Conservation (phyloP, 2,797 vertebrate genomes). For the Pygocentrus nattereri region DNA sequence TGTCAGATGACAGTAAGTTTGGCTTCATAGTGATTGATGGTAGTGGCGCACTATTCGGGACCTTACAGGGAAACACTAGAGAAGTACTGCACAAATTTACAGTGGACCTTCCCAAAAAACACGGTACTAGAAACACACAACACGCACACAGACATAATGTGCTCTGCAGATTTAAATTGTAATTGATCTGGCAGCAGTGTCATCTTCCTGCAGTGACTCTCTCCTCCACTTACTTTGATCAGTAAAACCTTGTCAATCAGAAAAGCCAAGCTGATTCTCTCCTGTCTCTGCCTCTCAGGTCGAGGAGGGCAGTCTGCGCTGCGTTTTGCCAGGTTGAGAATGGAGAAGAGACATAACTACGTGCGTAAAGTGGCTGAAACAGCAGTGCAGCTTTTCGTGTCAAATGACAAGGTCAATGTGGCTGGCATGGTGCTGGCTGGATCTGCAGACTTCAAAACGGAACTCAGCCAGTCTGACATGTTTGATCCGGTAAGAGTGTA, state of each 20-base stretch:
- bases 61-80: constrained; percentile 97
- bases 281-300: constrained; percentile 73
- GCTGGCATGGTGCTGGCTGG: constrained; percentile 97
- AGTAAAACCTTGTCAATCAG: not conserved
- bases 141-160: too few species aligned
- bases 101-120: constrained; percentile 99
- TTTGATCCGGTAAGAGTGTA: constrained; percentile 92
- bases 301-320: constrained; percentile 98
- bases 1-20: constrained; percentile 98
- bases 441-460: constrained; percentile 98
- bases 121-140: constrained; percentile 80
- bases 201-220: constrained; percentile 3
- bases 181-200: constrained; percentile 6
- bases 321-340: constrained; percentile 97
- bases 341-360: constrained; percentile 99
- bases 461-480: constrained; percentile 99
- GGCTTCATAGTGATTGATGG: constrained; percentile 99
- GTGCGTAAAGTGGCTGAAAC: constrained; percentile 99
- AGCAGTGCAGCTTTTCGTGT: constrained; percentile 97
- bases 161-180: not conserved
- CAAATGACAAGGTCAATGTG: constrained; percentile 98
- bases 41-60: constrained; percentile 96
- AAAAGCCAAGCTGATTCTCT: not conserved
- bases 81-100: constrained; percentile 99
- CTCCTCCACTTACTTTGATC: not conserved